Conservation (phyloP, 2,888 invertebrate species). For the Cryptocephalus primarius region DNA sequence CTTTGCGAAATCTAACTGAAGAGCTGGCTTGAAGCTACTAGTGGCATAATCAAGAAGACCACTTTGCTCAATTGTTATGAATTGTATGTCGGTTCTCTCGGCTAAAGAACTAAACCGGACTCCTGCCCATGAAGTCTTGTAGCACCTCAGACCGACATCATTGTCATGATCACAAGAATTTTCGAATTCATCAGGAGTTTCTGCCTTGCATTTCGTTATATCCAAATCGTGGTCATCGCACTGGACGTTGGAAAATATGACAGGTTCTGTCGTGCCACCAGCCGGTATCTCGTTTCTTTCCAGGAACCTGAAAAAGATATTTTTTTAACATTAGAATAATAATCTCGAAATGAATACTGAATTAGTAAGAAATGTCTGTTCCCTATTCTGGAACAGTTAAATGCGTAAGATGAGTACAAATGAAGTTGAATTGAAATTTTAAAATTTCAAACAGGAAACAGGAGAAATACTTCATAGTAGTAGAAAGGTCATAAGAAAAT, state of each 20-base stretch:
- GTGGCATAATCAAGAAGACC: constrained; percentile 90
- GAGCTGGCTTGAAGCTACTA: constrained; percentile 74
- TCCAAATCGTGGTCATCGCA: constrained; percentile 88
- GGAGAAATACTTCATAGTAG: no score
- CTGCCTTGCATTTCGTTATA: constrained; percentile 76
- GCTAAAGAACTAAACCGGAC: constrained; percentile 81
- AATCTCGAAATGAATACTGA: background rate
- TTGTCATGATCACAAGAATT: constrained; percentile 79
- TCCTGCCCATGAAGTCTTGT: constrained; percentile 90
- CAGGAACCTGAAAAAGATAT: constrained; percentile 38
- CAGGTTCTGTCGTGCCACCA: constrained; percentile 64
- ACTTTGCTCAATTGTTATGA: constrained; percentile 80
- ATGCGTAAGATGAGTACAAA: no score
- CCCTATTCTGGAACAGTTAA: no score
- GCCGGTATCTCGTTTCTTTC: constrained; percentile 72
- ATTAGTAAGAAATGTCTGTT: background rate
- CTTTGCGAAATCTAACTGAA: constrained; percentile 77
- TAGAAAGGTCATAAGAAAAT: no score
- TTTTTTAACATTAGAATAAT: background rate
- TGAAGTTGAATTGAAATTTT: no score
- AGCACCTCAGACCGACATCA: constrained; percentile 82
- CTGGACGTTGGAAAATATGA: constrained; percentile 75
- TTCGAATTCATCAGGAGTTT: constrained; percentile 67
- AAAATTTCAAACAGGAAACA: no score
- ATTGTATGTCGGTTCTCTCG: constrained; percentile 77